Evolutionary conservation across 1,140 invertebrate species (phyloP), one percentile per base, ranked within the genome.

Genomic region (Hyles vespertilio): DNA sequence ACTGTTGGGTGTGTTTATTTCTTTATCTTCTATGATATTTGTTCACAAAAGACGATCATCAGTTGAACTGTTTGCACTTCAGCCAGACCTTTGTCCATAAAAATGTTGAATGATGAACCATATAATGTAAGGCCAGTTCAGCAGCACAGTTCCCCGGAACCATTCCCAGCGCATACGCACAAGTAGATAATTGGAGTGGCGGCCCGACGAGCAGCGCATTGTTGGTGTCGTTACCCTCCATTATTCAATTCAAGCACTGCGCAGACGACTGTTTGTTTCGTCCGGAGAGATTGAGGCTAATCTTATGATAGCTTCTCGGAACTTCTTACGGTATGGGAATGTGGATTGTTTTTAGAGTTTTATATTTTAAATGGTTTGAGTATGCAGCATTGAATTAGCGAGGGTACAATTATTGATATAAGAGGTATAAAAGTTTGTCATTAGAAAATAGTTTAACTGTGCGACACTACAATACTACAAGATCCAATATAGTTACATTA

Each of bases 191-290:
- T 84, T 74, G 82, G 58, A 69, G 66, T 63, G 59, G 56, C 61
- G 58, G 61, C 51, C 51, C 44, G 45, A 59, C 50, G 46, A 51
- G 61, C 65, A 58, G 67, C 59, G 72, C 75, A 83, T 84, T 84
- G 81, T 84, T 79, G 74, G 75, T 79, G 81, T 78, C 72, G 79
- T 84, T 83, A 81, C 80, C 79, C 77, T 77, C 84, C 64, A 80
- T 87, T 87, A 87, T 87, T 74, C 84, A 87, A 87, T 87, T 84
- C 77, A 77, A 75, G 69, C 65, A 74, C 71, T 71, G 59, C 61
- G 57, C 54, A 63, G 69, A 58, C 58, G 62, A 70, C 74, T 66
- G 68, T 73, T 82, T 85, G 81, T 82, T 85, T 85, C 77, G 70
- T 71, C 65, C 51, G 11, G 59, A 66, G 58, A 61, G 63, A 83